These are phyloP conservation scores for Euphydryas editha DNA, from an alignment of 2,888 invertebrate genomes.

Conservation along the genomic window DNA sequence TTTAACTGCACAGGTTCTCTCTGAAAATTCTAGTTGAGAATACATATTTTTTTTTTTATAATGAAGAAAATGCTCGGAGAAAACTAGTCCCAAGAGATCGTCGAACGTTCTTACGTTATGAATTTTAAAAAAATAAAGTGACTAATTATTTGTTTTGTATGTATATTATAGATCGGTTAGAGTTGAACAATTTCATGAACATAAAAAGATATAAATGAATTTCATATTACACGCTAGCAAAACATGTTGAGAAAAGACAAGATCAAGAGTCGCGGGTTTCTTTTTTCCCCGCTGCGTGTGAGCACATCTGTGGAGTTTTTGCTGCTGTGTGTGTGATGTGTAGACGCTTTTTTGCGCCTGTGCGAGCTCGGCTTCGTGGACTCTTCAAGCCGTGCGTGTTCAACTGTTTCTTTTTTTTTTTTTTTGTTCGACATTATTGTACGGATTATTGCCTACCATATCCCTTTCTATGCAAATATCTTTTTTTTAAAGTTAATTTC, in stretches of 20 bases:
- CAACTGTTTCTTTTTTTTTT: slow-evolving; percentile 58
- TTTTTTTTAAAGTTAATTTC: neutral
- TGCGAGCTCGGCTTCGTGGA: slow-evolving; percentile 57
- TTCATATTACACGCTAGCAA: slow-evolving; percentile 31
- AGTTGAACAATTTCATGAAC: slow-evolving; percentile 18
- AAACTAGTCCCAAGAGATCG: slow-evolving; percentile 29
- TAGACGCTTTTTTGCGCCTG: slow-evolving; percentile 57
- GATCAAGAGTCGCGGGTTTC: slow-evolving; percentile 45
- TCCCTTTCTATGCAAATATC: slow-evolving; percentile 29
- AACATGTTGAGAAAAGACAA: slow-evolving; percentile 36
- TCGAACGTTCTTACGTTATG: slow-evolving; percentile 9
- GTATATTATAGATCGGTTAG: slow-evolving; percentile 9
- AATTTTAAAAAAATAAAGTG: slow-evolving; percentile 4
- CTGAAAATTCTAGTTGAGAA: slow-evolving; percentile 42
- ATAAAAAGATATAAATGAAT: slow-evolving; percentile 29
- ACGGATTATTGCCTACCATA: slow-evolving; percentile 51
- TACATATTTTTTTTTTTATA: slow-evolving; percentile 49
- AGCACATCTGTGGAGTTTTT: slow-evolving; percentile 74
- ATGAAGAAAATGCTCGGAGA: slow-evolving; percentile 44
- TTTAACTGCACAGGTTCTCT: slow-evolving; percentile 64
- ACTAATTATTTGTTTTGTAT: neutral
- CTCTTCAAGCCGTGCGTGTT: slow-evolving; percentile 56
- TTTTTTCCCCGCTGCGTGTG: slow-evolving; percentile 73
- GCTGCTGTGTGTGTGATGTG: slow-evolving; percentile 53
- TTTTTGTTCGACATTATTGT: slow-evolving; percentile 56